These are phyloP conservation scores for Penaeus indicus DNA, from an alignment of 1,140 invertebrate species.

Conservation along the genomic window DNA sequence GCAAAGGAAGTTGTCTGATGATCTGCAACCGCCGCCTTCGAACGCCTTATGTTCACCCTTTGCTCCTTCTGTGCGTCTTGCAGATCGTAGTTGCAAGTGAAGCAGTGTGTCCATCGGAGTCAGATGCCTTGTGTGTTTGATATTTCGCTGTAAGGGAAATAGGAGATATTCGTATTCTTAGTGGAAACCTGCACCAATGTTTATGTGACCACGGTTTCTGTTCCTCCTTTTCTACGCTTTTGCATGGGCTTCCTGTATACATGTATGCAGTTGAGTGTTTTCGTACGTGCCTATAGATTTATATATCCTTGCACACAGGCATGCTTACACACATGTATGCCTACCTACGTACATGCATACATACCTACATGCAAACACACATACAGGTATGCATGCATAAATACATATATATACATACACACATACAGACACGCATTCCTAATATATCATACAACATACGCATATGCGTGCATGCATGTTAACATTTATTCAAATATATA, in stretches of 20 bases:
- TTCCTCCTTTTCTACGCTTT: no score
- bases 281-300: background rate
- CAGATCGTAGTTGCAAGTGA: no score
- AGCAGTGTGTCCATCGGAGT: no score
- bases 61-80: no score
- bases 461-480: background rate
- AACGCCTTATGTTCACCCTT: no score
- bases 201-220: no score
- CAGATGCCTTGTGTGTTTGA: no score
- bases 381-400: background rate
- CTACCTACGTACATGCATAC: background rate
- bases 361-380: background rate
- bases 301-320: background rate
- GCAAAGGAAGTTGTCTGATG: no score
- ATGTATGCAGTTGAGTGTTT: background rate
- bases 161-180: no score
- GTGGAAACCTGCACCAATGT: no score
- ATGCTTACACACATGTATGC: background rate
- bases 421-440: background rate
- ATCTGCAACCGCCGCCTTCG: no score
- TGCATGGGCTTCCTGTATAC: background rate
- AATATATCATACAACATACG: background rate
- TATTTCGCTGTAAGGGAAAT: no score
- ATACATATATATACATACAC: constrained; percentile 1
- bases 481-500: background rate